Conservation (phyloP, 2,797 vertebrate genomes). For the Ambastaia sidthimunki region DNA sequence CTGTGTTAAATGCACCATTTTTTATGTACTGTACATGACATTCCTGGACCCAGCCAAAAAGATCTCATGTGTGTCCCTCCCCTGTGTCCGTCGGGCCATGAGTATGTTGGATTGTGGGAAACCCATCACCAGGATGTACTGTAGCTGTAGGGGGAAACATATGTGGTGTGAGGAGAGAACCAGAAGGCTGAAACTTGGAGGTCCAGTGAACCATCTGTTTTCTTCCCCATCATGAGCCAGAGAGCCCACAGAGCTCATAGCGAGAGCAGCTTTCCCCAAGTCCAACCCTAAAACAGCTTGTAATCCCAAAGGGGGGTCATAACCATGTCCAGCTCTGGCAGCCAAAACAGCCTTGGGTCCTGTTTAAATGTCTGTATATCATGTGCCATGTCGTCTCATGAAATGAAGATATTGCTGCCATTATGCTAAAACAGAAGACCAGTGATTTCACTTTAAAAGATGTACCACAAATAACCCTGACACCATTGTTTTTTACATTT, state of each 20-base stretch:
- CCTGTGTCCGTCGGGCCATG: constrained; percentile 65
- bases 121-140: constrained; percentile 74
- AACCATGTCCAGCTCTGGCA: constrained; percentile 43
- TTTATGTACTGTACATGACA: not conserved
- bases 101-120: constrained; percentile 71
- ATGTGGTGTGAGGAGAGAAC: constrained; percentile 78
- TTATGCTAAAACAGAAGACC: constrained; percentile 10
- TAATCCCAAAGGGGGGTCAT: constrained; percentile 55
- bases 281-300: constrained; percentile 51
- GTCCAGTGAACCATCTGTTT: constrained; percentile 82
- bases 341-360: constrained; percentile 33
- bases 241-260: constrained; percentile 65
- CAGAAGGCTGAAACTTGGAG: constrained; percentile 76
- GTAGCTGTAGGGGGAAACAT: constrained; percentile 78
- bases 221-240: constrained; percentile 66
- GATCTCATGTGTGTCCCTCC: constrained; percentile 40
- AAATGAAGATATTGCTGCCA: constrained; percentile 7
- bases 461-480: too few relatives aligned
- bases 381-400: constrained; percentile 22
- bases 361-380: constrained; percentile 31
- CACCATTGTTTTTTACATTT: too few relatives aligned
- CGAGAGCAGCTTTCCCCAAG: constrained; percentile 52
- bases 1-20: not conserved
- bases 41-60: constrained; percentile 17
- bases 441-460: not conserved